Conservation (phyloP, 1,140 invertebrate species). For the Mactra quadrangularis region DNA sequence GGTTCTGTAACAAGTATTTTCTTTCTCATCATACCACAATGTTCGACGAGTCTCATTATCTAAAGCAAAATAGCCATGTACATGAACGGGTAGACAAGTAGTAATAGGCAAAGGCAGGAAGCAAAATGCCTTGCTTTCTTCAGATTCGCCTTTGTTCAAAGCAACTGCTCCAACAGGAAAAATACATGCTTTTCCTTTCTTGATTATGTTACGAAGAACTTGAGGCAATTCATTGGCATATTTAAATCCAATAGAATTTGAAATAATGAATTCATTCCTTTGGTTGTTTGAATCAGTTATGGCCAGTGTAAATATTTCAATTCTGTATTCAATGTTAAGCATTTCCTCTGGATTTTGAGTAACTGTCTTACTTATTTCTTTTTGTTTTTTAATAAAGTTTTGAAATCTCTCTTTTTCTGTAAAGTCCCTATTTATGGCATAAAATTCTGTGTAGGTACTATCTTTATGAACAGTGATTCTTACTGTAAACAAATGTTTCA, state of each 20-base stretch:
- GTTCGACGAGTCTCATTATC: conserved; percentile 78
- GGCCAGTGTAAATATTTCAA: too few species aligned
- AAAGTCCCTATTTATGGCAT: conserved; percentile 58
- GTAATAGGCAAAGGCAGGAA: conserved; percentile 78
- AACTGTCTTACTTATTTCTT: background rate
- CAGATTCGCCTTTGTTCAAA: background rate
- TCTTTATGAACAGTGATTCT: conserved; percentile 50
- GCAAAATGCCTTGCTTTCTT: conserved; percentile 72
- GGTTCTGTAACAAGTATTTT: conserved; percentile 54
- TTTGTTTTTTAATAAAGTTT: conserved; percentile 50
- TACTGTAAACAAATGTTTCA: conserved; percentile 72
- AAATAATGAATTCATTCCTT: conserved; percentile 46
- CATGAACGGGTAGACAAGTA: conserved; percentile 77
- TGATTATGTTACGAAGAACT: conserved; percentile 57
- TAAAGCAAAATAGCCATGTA: conserved; percentile 82
- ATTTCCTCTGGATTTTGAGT: conserved; percentile 12
- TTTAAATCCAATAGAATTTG: conserved; percentile 72
- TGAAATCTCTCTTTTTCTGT: conserved; percentile 30
- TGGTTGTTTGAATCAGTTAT: background rate
- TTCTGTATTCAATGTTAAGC: background rate
- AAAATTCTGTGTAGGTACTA: conserved; percentile 17
- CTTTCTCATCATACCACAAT: conserved; percentile 71
- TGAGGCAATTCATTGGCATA: conserved; percentile 26
- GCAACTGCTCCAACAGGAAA: conserved; percentile 79
- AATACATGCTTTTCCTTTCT: conserved; percentile 62